Evolutionary conservation across 2,113 vertebrate genomes (phyloP), one percentile per base, ranked within the genome.

Genomic region (Indri indri): DNA sequence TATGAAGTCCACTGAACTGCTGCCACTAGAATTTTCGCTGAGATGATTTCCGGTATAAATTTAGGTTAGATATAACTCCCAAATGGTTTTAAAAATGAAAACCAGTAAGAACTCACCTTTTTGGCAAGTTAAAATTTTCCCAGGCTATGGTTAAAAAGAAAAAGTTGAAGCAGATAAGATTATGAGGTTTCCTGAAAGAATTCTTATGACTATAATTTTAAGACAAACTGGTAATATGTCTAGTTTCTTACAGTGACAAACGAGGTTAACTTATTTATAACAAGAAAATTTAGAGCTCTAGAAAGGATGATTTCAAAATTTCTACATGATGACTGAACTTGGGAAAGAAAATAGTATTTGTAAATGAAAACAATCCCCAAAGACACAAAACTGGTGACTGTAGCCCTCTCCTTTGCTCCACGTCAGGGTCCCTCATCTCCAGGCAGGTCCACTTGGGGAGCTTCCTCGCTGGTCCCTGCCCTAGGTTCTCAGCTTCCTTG

Each of bases 21-120:
- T 73, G 50, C 70, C 59, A 27, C 30, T 27, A 80, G 52, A 37
- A 66, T 68, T 82, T 91, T 68, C 74, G 52, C 63, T 79, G 76
- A 61, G 54, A 80, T 0, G 9, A 95, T 50, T 95, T 84, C 81
- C 34, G 61, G 71, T 2, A 50, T 37, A 88, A 83, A 93, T 52
- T n/a, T 61, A 79, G 32, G 68, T 91, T 79, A 79, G 47, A 40
- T 59, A 66, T 20, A 92, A 90, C 34, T 32, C 57, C 45, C 32
- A 68, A 76, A 74, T 70, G 61, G 40, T 40, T 88, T 91, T 68
- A 66, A 40, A 94, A 85, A 76, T 65, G 25, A 95, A 92, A 82
- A 90, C 37, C 42, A 77, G 47, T 16, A 77, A 79, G 77, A 88
- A 91, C 11, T 84, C 13, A 57, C 23, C 16, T 23, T 45, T 77